Base-by-base conservation (phyloP, 2,113 vertebrate genomes). In the Myotis yumanensis region DNA sequence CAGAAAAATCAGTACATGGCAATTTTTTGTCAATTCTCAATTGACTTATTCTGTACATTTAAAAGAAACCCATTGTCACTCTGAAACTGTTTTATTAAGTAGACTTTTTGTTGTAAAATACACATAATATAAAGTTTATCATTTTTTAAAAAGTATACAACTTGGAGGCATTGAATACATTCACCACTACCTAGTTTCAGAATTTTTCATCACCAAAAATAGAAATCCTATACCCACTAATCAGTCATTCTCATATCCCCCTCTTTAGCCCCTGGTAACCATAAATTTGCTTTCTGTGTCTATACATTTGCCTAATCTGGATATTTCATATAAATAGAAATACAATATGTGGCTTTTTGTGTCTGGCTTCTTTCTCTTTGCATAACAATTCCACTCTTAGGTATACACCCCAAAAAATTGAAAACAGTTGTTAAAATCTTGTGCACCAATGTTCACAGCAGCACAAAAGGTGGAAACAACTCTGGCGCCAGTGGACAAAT, bases 401-500 rank as follows among this genome's bases (percentile, higher is more conserved):
- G 10, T 79, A n/a, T 35, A 51, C 0, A 17, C 3, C 32, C 48
- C 22, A 35, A 59, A 51, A 40, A 57, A 86, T 14, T 51, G 35
- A 66, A 71, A 85, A 30, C 14, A 71, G 4, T 25, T 48, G 12
- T 71, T 35, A 22, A 22, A 71, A 64, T 25, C 7, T 22, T 11
- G 40, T 30, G 20, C 7, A 23, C 20, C 11, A 2, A 6, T 16
- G 16, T 23, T 89, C 9, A 20, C 12, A 71, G 37, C 48, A 75
- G 15, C n/a, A 30, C 9, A 17, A 57, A 48, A 1, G n/a, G 40
- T 40, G 23, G 17, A 64, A 43, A 72, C 2, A 3, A 18, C 14
- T 3, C 9, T 28, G 37, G 12, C 0, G 28, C n/a, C 11, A 11
- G 23, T 4, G 17, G 43, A 0, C 7, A 54, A n/a, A 22, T 17